phyloP scores from a whole-genome alignment of 1,140 invertebrate genomes.

The Lycorma delicatula region DNA sequence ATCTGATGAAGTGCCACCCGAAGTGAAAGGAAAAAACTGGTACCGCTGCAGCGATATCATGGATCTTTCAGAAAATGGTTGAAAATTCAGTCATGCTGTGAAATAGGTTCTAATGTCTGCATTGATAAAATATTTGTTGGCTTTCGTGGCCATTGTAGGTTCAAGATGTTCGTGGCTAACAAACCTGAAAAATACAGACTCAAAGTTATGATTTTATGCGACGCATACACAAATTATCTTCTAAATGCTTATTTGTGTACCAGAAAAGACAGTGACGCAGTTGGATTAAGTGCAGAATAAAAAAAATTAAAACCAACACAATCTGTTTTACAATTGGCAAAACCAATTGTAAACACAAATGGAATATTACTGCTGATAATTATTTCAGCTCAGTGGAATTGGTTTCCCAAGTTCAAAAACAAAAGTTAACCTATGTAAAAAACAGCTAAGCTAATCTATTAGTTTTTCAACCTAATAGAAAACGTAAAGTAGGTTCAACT shows the following conservation, averaged over 20 bases:
- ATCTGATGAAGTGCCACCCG: constrained; percentile 28
- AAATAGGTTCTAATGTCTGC: constrained; percentile 13
- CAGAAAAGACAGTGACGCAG: constrained; percentile 9
- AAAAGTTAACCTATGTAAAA: too few species aligned
- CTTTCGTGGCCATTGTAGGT: constrained; percentile 35
- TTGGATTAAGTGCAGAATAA: constrained; percentile 2
- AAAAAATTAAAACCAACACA: too few species aligned
- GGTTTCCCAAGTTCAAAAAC: too few species aligned
- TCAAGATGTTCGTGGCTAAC: constrained; percentile 35
- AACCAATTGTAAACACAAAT: too few species aligned
- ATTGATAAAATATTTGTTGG: constrained; percentile 33
- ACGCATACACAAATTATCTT: constrained; percentile 12
- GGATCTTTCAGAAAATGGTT: constrained; percentile 33
- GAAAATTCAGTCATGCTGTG: constrained; percentile 21
- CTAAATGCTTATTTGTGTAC: constrained; percentile 19
- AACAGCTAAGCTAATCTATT: too few species aligned
- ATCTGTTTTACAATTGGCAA: too few species aligned
- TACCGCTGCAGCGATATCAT: constrained; percentile 9
- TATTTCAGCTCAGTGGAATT: too few species aligned
- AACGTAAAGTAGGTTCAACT: too few species aligned
- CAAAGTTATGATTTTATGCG: constrained; percentile 15
- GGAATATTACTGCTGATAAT: too few species aligned
- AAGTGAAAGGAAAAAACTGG: not conserved
- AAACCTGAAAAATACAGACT: constrained; percentile 41
- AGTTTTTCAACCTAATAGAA: too few species aligned